Conservation (phyloP, 2,888 invertebrate species). For the Leistus spinibarbis region DNA sequence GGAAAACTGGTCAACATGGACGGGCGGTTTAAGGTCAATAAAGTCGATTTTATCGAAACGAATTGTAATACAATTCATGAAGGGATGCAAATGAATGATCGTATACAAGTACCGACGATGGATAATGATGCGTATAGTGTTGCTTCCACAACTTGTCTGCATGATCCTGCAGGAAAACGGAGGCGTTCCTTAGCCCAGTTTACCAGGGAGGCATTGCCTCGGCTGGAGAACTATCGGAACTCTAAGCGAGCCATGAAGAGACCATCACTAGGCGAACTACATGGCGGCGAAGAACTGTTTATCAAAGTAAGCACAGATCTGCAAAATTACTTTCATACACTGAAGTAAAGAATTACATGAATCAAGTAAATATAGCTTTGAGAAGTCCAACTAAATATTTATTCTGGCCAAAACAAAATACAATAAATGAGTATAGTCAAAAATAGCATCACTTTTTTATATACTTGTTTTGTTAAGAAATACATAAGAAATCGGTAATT, state of each 20-base stretch:
- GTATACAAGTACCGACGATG: constrained; percentile 13
- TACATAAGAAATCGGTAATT: no score
- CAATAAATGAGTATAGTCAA: no score
- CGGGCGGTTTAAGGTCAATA: constrained; percentile 57
- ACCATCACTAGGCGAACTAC: constrained; percentile 83
- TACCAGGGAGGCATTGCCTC: constrained; percentile 78
- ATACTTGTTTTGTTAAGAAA: no score
- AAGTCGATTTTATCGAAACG: constrained; percentile 50
- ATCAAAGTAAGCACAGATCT: constrained; percentile 60
- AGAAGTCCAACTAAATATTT: no score
- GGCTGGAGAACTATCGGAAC: constrained; percentile 82
- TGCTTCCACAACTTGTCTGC: constrained; percentile 47
- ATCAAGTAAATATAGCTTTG: no score
- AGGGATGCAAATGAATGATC: constrained; percentile 30
- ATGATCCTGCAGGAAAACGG: constrained; percentile 49
- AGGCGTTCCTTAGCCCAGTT: constrained; percentile 69
- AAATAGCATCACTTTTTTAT: no score
- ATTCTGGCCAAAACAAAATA: no score
- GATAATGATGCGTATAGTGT: constrained; percentile 37
- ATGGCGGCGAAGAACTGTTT: constrained; percentile 67
- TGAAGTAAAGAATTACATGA: no score
- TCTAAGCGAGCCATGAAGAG: constrained; percentile 77
- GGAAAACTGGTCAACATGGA: constrained; percentile 31
- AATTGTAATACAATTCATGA: constrained; percentile 34
- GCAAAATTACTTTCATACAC: no score